Conservation (phyloP, 2,797 vertebrate genomes). For the Tenualosa ilisha region DNA sequence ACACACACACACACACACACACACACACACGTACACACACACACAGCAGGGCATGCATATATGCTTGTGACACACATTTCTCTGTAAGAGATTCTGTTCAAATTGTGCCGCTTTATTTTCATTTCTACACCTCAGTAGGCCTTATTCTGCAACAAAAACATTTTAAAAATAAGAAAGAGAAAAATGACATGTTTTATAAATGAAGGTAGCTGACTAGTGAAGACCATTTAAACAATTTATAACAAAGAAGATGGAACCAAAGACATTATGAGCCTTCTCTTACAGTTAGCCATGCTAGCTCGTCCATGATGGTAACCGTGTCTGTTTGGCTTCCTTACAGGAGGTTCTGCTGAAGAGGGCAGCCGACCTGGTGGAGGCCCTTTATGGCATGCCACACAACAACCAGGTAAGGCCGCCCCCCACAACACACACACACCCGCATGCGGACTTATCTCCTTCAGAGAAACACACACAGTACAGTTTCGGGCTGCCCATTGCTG, state of each 20-base stretch:
- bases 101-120: background rate
- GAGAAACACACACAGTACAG: no score
- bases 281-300: background rate
- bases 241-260: background rate
- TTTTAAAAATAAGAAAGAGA: background rate
- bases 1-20: background rate
- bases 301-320: background rate
- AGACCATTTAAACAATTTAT: no score
- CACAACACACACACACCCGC: background rate
- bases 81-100: background rate
- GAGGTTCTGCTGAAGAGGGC: constrained; percentile 81
- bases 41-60: background rate
- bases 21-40: background rate
- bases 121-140: background rate
- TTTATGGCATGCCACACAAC: constrained; percentile 81
- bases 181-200: no score
- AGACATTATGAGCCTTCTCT: background rate
- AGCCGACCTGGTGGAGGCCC: constrained; percentile 78
- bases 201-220: no score
- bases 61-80: background rate
- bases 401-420: constrained; percentile 70
- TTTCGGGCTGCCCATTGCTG: no score
- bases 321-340: constrained; percentile 53
- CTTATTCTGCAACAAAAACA: background rate
- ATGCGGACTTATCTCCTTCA: no score